Evolutionary conservation across 2,113 vertebrate genomes (phyloP).

Genomic region (Pavo muticus): DNA sequence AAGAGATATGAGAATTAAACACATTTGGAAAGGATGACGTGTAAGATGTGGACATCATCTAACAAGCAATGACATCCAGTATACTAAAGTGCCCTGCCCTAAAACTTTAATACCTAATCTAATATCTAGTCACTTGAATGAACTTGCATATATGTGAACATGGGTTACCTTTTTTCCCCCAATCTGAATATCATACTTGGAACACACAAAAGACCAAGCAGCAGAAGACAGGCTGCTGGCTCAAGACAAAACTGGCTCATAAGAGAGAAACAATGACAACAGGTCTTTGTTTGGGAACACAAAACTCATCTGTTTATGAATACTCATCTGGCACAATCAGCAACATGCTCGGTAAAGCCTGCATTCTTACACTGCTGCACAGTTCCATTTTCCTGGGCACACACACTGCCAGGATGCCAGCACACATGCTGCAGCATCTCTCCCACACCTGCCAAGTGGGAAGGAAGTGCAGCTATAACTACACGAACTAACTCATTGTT

Average conservation of each 20-base stretch:
- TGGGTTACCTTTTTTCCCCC: rapidly evolving
- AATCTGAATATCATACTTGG: neutral
- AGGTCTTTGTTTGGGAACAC: neutral
- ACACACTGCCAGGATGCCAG: constrained; percentile 12
- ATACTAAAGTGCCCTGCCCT: neutral
- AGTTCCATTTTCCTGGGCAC: constrained; percentile 24
- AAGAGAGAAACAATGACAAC: neutral
- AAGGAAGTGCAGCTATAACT: neutral
- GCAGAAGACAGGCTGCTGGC: neutral
- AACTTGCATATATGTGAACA: neutral
- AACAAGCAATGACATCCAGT: neutral
- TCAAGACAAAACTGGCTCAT: neutral
- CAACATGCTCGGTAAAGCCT: neutral
- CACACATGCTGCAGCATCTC: neutral
- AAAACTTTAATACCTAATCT: neutral
- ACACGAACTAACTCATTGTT: constrained; percentile 1
- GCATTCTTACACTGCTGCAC: neutral
- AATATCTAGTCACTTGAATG: neutral
- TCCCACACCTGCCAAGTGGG: neutral
- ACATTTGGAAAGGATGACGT: neutral
- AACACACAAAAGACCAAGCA: neutral
- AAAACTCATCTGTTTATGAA: neutral
- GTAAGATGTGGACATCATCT: neutral
- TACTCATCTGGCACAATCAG: neutral
- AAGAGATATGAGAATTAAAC: neutral